Evolutionary conservation across 2,113 vertebrate species (phyloP).

Genomic region (Entomyzon cyanotis): DNA sequence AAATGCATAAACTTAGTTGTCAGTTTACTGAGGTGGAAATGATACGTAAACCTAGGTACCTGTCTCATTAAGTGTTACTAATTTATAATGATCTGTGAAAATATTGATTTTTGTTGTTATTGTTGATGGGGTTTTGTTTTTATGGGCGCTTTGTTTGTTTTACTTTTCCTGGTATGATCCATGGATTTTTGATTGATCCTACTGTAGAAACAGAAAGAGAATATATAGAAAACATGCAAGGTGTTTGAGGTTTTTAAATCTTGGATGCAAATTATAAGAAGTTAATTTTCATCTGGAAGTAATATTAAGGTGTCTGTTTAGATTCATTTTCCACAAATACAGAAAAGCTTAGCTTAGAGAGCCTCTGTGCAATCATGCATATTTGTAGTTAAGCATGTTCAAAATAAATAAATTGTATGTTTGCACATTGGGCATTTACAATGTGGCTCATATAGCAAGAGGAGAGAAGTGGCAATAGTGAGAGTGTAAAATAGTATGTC

Average conservation of each 20-base stretch:
- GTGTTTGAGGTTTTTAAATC: background rate
- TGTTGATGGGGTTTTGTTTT: background rate
- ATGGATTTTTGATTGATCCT: background rate
- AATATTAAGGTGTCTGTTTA: background rate
- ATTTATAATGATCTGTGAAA: background rate
- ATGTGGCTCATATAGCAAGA: background rate
- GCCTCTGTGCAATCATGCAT: background rate
- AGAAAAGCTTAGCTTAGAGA: background rate
- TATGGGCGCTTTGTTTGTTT: background rate
- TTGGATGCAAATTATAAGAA: background rate
- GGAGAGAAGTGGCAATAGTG: background rate
- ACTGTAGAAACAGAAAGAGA: background rate
- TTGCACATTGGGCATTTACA: background rate
- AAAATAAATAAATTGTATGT: background rate
- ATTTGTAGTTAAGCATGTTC: background rate
- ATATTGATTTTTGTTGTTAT: background rate
- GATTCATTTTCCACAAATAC: background rate
- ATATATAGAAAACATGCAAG: background rate
- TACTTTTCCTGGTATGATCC: background rate
- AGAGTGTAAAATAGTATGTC: background rate
- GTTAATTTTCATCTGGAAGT: background rate
- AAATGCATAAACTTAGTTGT: background rate
- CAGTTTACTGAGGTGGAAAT: background rate
- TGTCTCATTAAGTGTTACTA: background rate
- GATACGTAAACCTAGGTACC: background rate